Evolutionary conservation across 2,113 vertebrate genomes (phyloP).

Genomic region (Rhineura floridana): DNA sequence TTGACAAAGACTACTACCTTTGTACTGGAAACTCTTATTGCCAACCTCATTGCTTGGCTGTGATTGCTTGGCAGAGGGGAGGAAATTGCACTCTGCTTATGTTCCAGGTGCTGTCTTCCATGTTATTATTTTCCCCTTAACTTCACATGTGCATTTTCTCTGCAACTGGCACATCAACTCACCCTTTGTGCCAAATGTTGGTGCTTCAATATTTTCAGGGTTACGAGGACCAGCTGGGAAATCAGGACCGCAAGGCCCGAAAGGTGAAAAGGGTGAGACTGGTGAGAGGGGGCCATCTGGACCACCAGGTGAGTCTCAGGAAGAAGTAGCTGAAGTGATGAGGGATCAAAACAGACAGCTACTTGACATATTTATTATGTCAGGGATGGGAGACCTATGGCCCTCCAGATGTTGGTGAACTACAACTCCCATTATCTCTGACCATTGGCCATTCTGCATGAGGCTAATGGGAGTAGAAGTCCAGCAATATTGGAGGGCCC

Average conservation of each 20-base stretch:
- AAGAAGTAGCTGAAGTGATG: background rate
- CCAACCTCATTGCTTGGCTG: background rate
- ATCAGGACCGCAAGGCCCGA: conserved; percentile 74
- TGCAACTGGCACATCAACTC: background rate
- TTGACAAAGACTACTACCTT: too few species aligned
- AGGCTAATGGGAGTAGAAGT: too few species aligned
- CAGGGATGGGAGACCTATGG: too few species aligned
- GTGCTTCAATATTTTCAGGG: conserved; percentile 62
- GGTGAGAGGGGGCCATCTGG: conserved; percentile 81
- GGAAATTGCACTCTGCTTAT: background rate
- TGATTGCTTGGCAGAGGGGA: background rate
- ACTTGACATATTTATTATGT: too few species aligned
- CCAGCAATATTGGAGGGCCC: too few species aligned
- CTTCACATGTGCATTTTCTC: background rate
- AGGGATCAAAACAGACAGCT: background rate
- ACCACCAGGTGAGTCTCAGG: conserved; percentile 76
- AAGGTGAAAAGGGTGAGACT: conserved; percentile 77
- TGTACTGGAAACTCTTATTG: too few species aligned
- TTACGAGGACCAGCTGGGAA: conserved; percentile 76
- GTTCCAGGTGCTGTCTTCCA: background rate
- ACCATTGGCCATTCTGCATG: too few species aligned
- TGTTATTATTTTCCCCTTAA: too few species aligned
- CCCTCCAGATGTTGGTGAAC: too few species aligned
- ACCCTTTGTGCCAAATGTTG: background rate
- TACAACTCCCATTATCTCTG: too few species aligned